phyloP scores from a whole-genome alignment of 1,140 invertebrate species.

The Liolophura sinensis region DNA sequence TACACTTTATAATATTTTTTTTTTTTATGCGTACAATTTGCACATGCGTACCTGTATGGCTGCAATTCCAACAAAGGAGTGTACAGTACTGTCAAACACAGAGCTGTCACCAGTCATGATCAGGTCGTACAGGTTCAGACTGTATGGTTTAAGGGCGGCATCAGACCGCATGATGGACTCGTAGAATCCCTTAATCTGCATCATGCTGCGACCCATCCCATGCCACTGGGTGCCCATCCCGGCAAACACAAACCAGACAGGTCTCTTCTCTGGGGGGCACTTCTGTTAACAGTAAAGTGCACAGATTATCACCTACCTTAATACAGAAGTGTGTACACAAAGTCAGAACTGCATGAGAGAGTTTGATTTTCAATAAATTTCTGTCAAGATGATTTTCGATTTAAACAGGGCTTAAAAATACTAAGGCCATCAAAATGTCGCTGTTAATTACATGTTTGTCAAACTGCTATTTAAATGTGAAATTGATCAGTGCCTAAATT shows the following conservation, averaged over 20 bases:
- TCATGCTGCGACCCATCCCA: conserved; percentile 86
- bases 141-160: conserved; percentile 74
- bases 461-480: no score
- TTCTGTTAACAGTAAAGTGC: conserved; percentile 31
- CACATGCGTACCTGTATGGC: conserved; percentile 78
- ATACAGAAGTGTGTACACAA: conserved; percentile 3
- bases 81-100: conserved; percentile 80
- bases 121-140: conserved; percentile 80
- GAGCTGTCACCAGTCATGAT: conserved; percentile 75
- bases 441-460: no score
- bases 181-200: conserved; percentile 79
- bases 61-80: conserved; percentile 91
- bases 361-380: no score
- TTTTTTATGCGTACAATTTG: no score
- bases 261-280: conserved; percentile 61
- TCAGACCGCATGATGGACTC: conserved; percentile 76
- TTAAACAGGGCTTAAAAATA: no score
- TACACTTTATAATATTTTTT: no score
- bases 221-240: conserved; percentile 98
- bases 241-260: conserved; percentile 92
- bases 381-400: no score
- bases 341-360: no score
- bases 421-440: no score
- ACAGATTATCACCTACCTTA: neutral
- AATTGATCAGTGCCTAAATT: conserved; percentile 22